Base-by-base conservation (phyloP, 2,113 vertebrate genomes). In the Callocephalon fimbriatum region DNA sequence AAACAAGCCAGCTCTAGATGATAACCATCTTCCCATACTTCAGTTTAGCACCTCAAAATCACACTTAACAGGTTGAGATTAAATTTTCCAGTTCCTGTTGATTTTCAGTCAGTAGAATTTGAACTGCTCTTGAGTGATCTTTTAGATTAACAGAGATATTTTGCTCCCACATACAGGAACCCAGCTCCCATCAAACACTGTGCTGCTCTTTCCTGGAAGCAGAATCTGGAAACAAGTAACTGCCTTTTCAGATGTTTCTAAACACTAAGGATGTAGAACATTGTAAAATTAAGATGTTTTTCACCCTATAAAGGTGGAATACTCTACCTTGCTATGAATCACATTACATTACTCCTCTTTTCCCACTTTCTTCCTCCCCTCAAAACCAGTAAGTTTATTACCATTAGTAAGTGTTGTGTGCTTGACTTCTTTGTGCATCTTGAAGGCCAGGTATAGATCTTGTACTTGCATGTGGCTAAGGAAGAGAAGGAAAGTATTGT, bases 371-470 rank as follows among this genome's bases (percentile, higher is more conserved):
- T 26, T 71, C 12, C 15, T 53, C 26, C 23, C 51, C 23, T 23
- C 13, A 22, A 66, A 83, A 95, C 32, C 3, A 51, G 1, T 32
- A 88, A 65, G 2, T 1, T 75, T 48, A 87, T 66, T 96, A 97
- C 92, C 91, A 88, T 92, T 68, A 96, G 95, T 79, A 99, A 98
- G 93, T 66, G 98, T 97, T 3, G 80, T 90, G 51, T 98, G 96
- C 29, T 97, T 96, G 38, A 97, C 97, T 61, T 98, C 98, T 76
- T 96, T 66, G 63, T 98, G 97, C 96, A 98, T 58, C 73, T 77
- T 98, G 93, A 99, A 99, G 95, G 98, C 98, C 86, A 99, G 92
- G 89, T 98, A 99, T 31, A 98, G 68, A 45, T 15, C 98, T 98
- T 63, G 98, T 99, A 86, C 97, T 98, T 63, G 98, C 98, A 53